These are phyloP conservation scores for Motacilla tschutschensis DNA, from an alignment of 2,113 vertebrate species.

Conservation along the genomic window DNA sequence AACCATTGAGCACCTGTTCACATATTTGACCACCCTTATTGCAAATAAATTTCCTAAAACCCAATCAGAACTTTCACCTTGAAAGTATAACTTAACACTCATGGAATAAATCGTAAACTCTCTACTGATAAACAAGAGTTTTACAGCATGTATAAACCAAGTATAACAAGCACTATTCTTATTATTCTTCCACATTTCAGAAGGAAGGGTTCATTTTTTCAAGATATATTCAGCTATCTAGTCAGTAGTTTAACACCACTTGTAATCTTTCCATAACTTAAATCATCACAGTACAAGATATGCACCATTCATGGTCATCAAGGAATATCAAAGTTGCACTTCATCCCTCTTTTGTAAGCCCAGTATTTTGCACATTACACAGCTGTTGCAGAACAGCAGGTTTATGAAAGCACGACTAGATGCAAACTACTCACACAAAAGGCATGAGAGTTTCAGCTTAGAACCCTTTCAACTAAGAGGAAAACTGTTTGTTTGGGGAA, in stretches of 20 bases:
- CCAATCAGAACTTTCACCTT: neutral
- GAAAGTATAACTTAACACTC: neutral
- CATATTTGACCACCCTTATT: rapidly evolving
- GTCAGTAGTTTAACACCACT: neutral
- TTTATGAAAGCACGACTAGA: neutral
- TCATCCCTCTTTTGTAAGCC: neutral
- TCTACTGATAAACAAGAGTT: neutral
- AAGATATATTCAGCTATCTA: neutral
- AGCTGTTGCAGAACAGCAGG: neutral
- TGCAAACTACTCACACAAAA: neutral
- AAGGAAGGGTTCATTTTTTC: neutral
- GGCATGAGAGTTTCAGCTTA: neutral
- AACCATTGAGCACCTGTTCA: neutral
- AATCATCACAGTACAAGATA: neutral
- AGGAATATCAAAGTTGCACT: neutral
- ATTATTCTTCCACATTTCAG: neutral
- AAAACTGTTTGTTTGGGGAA: neutral
- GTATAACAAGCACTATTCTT: neutral
- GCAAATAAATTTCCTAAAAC: neutral
- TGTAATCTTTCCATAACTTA: neutral
- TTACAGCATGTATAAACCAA: neutral
- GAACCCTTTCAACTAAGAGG: neutral
- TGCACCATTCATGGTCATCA: neutral
- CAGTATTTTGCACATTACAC: neutral
- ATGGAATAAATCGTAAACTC: neutral